phyloP scores from a whole-genome alignment of 2,797 vertebrate species.

The Phrynocephalus guinanensis region DNA sequence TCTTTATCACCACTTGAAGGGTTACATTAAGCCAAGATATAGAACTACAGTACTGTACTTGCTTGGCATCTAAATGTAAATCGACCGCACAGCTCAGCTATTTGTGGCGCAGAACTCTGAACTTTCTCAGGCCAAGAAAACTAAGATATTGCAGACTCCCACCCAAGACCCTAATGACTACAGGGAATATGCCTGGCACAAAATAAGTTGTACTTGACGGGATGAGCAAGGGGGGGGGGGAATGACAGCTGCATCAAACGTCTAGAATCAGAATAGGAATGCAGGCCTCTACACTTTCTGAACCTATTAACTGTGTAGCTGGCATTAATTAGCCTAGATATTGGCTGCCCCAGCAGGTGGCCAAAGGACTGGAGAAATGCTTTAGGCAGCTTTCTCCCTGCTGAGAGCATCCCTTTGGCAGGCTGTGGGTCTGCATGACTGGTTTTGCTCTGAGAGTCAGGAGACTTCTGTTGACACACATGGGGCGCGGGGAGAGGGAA shows the following conservation, averaged over 20 bases:
- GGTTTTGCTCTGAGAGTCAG: neutral
- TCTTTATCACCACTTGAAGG: too few relatives aligned
- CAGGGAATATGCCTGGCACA: too few relatives aligned
- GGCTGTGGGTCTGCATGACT: neutral
- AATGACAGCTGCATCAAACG: neutral
- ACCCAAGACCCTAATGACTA: too few relatives aligned
- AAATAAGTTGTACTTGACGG: too few relatives aligned
- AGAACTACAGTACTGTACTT: too few relatives aligned
- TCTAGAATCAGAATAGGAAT: neutral
- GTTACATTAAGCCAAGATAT: too few relatives aligned
- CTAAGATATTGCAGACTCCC: neutral
- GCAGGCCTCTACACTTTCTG: neutral
- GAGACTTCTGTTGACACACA: neutral
- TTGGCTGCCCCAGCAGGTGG: slow-evolving; percentile 16
- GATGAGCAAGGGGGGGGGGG: neutral
- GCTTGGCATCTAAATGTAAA: neutral
- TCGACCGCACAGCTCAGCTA: neutral
- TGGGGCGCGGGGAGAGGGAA: too few relatives aligned
- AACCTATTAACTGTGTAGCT: slow-evolving; percentile 6
- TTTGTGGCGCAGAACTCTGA: neutral
- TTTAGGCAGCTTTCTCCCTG: neutral
- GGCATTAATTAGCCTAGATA: slow-evolving; percentile 13
- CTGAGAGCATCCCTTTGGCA: neutral
- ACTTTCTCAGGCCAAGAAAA: neutral
- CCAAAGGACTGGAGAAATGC: neutral